Conservation (phyloP, 2,113 vertebrate species). For the Numida meleagris region DNA sequence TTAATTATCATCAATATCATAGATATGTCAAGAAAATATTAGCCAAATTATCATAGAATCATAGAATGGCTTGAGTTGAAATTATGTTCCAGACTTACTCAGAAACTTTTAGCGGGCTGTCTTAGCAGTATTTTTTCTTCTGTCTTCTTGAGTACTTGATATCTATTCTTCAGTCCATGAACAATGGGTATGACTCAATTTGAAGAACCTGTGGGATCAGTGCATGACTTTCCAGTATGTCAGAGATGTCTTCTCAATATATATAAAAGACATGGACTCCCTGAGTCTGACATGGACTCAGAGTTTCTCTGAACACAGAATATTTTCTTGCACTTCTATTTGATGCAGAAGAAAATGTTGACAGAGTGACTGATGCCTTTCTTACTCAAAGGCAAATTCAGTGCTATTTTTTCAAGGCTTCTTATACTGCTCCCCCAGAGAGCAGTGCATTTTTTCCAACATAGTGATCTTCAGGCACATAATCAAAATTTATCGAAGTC, state of each 20-base stretch:
- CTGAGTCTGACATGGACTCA: background rate
- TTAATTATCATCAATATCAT: background rate
- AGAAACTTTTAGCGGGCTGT: background rate
- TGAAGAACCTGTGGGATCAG: background rate
- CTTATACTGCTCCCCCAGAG: background rate
- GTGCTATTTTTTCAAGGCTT: background rate
- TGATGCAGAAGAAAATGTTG: background rate
- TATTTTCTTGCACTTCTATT: background rate
- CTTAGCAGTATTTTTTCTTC: background rate
- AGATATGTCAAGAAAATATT: background rate
- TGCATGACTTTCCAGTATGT: background rate
- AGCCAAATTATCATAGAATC: accelerated
- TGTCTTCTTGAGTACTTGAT: background rate
- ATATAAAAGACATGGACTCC: background rate
- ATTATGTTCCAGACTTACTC: accelerated
- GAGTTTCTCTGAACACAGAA: background rate
- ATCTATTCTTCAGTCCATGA: background rate
- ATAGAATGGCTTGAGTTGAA: no score
- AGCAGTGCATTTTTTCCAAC: background rate
- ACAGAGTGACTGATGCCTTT: background rate
- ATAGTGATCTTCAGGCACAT: slow-evolving; percentile 1
- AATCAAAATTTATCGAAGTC: slow-evolving; percentile 16
- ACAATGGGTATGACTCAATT: background rate
- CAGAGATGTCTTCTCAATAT: background rate
- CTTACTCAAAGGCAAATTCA: slow-evolving; percentile 14